Evolutionary conservation across 2,797 vertebrate species (phyloP).

Genomic region (Lateolabrax maculatus): DNA sequence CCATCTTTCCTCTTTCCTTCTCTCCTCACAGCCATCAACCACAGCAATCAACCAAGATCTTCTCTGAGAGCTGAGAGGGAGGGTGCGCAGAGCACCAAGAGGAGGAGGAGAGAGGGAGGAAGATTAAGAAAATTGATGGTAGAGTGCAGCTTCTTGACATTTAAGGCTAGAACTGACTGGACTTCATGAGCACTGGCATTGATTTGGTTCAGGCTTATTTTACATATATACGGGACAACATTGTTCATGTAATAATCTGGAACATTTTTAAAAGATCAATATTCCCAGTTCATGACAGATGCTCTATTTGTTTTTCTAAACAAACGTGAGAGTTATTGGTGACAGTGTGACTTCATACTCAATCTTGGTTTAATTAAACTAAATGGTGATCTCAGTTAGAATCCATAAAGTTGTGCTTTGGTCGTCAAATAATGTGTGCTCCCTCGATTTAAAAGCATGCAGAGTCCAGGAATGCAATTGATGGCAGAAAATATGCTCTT

Average conservation of each 20-base stretch:
- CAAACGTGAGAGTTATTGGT: neutral
- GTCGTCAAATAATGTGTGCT: neutral
- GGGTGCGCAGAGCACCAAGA: constrained; percentile 47
- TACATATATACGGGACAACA: neutral
- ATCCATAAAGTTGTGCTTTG: neutral
- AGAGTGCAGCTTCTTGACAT: constrained; percentile 73
- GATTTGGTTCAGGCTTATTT: constrained; percentile 34
- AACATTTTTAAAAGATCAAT: constrained; percentile 3
- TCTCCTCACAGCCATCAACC: constrained; percentile 62
- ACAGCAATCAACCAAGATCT: constrained; percentile 74
- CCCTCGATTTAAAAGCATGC: neutral
- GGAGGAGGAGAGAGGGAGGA: constrained; percentile 50
- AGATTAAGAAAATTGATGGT: constrained; percentile 57
- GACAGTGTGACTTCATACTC: neutral
- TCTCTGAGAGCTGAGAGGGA: constrained; percentile 43
- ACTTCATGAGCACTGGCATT: constrained; percentile 16
- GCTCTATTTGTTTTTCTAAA: neutral
- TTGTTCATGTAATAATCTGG: constrained; percentile 4
- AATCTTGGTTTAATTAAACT: constrained; percentile 10
- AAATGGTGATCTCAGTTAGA: constrained; percentile 1
- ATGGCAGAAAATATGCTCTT: constrained; percentile 15
- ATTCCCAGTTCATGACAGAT: neutral
- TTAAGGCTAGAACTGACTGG: constrained; percentile 41
- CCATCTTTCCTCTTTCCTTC: constrained; percentile 56
- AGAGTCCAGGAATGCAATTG: neutral